A percentile compares a stretch with the other conserved stretches of the same genome.
Conservation (phyloP, 2,113 vertebrate genomes). For the Strix aluco region DNA sequence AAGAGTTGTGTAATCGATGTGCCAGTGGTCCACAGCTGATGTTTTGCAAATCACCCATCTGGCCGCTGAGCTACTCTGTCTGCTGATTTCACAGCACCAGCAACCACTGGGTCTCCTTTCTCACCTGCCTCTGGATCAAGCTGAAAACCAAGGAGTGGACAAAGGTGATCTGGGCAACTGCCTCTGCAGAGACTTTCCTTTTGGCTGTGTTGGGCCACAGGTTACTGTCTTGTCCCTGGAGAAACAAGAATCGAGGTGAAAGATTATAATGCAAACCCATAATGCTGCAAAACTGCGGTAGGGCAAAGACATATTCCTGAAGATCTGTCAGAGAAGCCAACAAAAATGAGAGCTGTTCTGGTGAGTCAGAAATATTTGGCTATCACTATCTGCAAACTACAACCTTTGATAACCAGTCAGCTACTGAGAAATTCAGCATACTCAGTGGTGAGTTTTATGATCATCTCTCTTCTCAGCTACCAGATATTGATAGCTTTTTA, state of each 20-base stretch:
- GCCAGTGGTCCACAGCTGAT: background rate
- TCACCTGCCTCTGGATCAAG: background rate
- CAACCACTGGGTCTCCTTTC: background rate
- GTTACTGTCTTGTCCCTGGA: background rate
- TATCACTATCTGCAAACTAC: background rate
- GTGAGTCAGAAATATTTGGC: background rate
- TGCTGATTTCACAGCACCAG: background rate
- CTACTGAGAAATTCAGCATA: background rate
- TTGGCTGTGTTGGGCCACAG: background rate
- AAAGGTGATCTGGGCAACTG: background rate
- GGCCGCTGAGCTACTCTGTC: background rate
- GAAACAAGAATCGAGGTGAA: background rate
- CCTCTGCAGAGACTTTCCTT: background rate
- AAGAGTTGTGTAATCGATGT: background rate
- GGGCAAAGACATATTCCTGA: background rate
- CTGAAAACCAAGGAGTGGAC: background rate
- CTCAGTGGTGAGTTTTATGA: background rate
- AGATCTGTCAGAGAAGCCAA: background rate
- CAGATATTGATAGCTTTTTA: background rate
- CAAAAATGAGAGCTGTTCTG: background rate
- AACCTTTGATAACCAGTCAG: background rate
- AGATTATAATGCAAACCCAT: background rate
- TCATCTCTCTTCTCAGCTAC: background rate
- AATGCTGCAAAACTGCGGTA: background rate
- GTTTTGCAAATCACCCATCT: background rate